These are phyloP conservation scores for Podabrus alpinus DNA, from an alignment of 2,888 invertebrate species.

Conservation along the genomic window DNA sequence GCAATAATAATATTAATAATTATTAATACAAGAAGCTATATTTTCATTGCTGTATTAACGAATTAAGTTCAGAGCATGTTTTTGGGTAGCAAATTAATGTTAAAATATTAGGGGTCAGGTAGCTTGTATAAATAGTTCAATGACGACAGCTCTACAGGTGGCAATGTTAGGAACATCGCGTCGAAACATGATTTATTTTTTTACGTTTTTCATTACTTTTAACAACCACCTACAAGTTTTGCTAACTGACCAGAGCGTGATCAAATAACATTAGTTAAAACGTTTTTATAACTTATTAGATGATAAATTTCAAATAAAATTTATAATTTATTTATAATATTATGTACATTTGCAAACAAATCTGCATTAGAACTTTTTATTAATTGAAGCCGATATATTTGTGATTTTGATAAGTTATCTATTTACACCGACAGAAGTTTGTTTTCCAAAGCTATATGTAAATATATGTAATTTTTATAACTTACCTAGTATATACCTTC, in stretches of 20 bases:
- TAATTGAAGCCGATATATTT: not conserved
- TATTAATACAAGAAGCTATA: not conserved
- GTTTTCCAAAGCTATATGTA: constrained; percentile 9
- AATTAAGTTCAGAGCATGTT: constrained; percentile 31
- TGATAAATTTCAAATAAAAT: not conserved
- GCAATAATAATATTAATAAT: too few relatives aligned
- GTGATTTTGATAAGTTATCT: not conserved
- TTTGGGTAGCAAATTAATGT: constrained; percentile 37
- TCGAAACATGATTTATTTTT: constrained; percentile 34
- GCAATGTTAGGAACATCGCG: constrained; percentile 21
- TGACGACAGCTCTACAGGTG: constrained; percentile 39
- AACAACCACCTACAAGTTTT: constrained; percentile 8
- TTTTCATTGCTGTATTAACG: not conserved
- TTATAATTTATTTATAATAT: not conserved
- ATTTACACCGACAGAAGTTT: constrained; percentile 13
- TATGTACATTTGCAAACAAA: not conserved
- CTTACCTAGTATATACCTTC: not conserved
- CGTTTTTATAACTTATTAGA: not conserved
- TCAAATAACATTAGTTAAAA: not conserved
- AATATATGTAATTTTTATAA: constrained; percentile 1
- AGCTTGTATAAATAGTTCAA: constrained; percentile 28
- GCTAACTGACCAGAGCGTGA: not conserved
- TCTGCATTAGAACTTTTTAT: not conserved
- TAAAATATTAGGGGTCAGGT: constrained; percentile 38
- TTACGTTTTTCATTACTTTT: not conserved